Conservation (phyloP, 2,797 vertebrate species). For the Bufotes viridis region DNA sequence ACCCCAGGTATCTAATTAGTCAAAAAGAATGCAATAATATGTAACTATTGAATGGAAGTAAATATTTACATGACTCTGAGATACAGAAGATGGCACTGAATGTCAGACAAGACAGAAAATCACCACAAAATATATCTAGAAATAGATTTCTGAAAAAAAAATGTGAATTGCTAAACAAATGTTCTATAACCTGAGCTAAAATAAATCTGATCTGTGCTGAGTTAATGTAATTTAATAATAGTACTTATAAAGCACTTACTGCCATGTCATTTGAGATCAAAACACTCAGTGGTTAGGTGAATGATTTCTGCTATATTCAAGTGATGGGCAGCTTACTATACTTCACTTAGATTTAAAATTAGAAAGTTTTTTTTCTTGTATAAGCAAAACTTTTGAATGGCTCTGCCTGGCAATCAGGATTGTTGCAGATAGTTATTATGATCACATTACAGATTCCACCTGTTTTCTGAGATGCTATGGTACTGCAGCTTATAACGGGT, state of each 20-base stretch:
- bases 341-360: not conserved
- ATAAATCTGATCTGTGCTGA: not conserved
- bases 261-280: slow-evolving; percentile 31
- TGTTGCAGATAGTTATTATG: not conserved
- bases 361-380: not conserved
- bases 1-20: not conserved
- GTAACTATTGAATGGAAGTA: not conserved
- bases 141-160: slow-evolving; percentile 36
- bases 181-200: slow-evolving; percentile 3
- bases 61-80: not conserved
- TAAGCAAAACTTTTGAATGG: not conserved
- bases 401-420: not conserved
- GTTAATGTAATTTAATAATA: slow-evolving; percentile 35
- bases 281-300: slow-evolving; percentile 21
- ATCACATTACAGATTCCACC: not conserved
- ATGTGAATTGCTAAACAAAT: slow-evolving; percentile 31
- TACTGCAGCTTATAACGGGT: not conserved
- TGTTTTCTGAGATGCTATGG: not conserved
- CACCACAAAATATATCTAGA: slow-evolving; percentile 51
- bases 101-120: not conserved
- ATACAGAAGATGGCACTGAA: not conserved
- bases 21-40: not conserved
- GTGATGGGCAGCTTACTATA: slow-evolving; percentile 1
- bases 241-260: slow-evolving; percentile 43
- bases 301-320: not conserved